Percentiles rank a stretch among this genome's conserved stretches.
Evolutionary conservation across 2,888 invertebrate genomes (phyloP).

Genomic region (Euphydryas editha): DNA sequence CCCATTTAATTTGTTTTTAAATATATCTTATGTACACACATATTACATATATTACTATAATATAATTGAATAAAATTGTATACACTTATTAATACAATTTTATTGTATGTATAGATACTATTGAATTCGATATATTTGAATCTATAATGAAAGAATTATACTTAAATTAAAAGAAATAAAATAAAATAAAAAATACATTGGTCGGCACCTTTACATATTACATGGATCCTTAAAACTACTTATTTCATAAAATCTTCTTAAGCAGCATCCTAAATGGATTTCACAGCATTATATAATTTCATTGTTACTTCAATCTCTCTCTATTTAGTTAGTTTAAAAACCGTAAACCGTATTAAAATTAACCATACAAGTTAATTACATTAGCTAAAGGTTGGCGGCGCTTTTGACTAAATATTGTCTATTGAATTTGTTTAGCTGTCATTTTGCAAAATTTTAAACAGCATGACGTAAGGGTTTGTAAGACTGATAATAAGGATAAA

Average conservation of each 20-base stretch:
- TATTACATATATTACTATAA: too few species aligned
- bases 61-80: too few species aligned
- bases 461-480: not conserved
- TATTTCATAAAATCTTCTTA: not conserved
- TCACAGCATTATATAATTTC: not conserved
- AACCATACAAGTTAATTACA: slow-evolving; percentile 4
- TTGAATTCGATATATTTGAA: too few species aligned
- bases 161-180: too few species aligned
- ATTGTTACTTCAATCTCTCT: not conserved
- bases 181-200: not conserved
- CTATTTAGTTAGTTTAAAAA: slow-evolving; percentile 3
- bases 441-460: slow-evolving; percentile 1
- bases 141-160: too few species aligned
- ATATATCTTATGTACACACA: too few species aligned
- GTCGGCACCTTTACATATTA: not conserved
- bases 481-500: too few species aligned
- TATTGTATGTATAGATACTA: too few species aligned
- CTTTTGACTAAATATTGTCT: not conserved
- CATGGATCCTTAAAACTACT: not conserved
- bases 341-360: not conserved
- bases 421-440: not conserved
- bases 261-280: not conserved
- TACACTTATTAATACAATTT: too few species aligned
- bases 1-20: too few species aligned
- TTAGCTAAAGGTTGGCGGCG: slow-evolving; percentile 5